A percentile compares a stretch with the other conserved stretches of the same genome.
These are phyloP conservation scores for Batillaria attramentaria DNA, from an alignment of 1,140 invertebrate species.

Conservation along the genomic window DNA sequence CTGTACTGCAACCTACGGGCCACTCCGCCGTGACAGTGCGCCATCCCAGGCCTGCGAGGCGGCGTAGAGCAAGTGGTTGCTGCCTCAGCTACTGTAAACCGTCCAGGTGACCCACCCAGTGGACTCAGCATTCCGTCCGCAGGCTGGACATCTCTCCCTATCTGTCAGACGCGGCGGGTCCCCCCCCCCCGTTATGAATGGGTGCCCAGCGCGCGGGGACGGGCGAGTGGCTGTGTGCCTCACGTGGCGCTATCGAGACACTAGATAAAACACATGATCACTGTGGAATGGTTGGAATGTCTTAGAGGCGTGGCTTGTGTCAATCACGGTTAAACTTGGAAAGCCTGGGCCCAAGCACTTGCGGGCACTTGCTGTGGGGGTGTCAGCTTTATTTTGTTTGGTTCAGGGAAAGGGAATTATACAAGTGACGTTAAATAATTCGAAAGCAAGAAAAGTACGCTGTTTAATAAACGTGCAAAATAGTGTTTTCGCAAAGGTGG, in stretches of 20 bases:
- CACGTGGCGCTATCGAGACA: slow-evolving; percentile 29
- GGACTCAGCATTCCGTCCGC: too few relatives aligned
- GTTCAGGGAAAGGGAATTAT: slow-evolving; percentile 1
- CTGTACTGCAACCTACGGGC: background rate
- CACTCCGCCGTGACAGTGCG: background rate
- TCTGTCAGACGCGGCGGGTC: slow-evolving; percentile 14
- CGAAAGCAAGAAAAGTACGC: background rate
- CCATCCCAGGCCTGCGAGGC: background rate
- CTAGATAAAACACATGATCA: slow-evolving; percentile 60
- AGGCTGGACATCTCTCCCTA: too few relatives aligned
- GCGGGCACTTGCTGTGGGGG: slow-evolving; percentile 16
- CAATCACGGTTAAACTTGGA: slow-evolving; percentile 62
- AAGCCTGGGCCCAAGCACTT: slow-evolving; percentile 44
- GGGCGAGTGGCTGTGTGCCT: slow-evolving; percentile 12
- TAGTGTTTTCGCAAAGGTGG: too few relatives aligned
- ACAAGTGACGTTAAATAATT: slow-evolving; percentile 10
- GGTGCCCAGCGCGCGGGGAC: slow-evolving; percentile 8
- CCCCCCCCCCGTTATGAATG: slow-evolving; percentile 28
- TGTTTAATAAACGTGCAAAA: background rate
- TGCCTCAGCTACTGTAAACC: slow-evolving; percentile 6
- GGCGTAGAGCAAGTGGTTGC: background rate
- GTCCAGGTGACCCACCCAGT: too few relatives aligned
- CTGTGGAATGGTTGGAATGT: slow-evolving; percentile 67
- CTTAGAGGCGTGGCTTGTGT: slow-evolving; percentile 60
- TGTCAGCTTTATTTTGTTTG: slow-evolving; percentile 1